Conservation (phyloP, 2,113 vertebrate species). For the Probosciger aterrimus region DNA sequence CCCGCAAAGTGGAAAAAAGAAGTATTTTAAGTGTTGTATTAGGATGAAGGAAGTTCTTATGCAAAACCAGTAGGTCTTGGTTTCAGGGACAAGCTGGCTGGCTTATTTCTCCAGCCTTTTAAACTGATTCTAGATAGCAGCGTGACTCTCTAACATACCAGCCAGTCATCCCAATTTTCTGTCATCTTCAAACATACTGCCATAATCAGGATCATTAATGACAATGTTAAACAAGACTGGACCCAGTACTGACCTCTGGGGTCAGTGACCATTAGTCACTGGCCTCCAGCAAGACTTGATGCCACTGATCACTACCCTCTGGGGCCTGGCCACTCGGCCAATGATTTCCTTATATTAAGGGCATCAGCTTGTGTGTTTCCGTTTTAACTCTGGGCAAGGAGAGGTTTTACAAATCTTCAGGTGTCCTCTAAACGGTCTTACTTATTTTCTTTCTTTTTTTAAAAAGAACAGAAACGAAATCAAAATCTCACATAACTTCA, state of each 20-base stretch:
- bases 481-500: background rate
- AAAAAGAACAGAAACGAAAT: background rate
- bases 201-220: background rate
- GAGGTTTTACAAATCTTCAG: background rate
- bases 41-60: background rate
- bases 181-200: background rate
- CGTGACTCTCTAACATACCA: background rate
- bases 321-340: background rate
- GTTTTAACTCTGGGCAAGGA: background rate
- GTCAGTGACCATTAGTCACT: background rate
- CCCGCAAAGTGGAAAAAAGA: background rate
- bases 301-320: background rate
- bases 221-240: background rate
- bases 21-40: background rate
- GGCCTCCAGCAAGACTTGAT: background rate
- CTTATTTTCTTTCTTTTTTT: background rate
- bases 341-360: background rate
- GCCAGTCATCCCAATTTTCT: background rate
- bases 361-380: background rate
- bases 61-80: background rate
- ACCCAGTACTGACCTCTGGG: background rate
- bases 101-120: background rate
- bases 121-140: background rate
- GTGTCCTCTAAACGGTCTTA: background rate
- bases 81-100: background rate